A percentile compares a stretch with the other conserved stretches of the same genome.
Conservation (phyloP, 2,113 vertebrate species). For the Hippocampus abdominalis region DNA sequence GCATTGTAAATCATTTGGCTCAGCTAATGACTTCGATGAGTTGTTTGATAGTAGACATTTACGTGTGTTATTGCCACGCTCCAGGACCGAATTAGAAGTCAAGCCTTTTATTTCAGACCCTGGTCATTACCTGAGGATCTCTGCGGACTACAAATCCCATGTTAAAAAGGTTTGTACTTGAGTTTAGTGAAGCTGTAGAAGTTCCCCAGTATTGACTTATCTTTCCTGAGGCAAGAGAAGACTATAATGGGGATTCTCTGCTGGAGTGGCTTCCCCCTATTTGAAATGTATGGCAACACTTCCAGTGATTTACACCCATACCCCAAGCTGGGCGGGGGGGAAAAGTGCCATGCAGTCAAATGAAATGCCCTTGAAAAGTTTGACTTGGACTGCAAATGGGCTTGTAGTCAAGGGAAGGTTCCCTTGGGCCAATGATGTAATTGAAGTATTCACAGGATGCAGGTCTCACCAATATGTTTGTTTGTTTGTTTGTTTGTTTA, state of each 20-base stretch:
- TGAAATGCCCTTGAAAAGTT: slow-evolving; percentile 32
- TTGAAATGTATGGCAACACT: slow-evolving; percentile 23
- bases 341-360: slow-evolving; percentile 7
- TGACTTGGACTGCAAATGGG: slow-evolving; percentile 26
- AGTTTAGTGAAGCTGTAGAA: slow-evolving; percentile 15
- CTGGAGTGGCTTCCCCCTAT: background rate
- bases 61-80: slow-evolving; percentile 25
- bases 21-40: slow-evolving; percentile 31
- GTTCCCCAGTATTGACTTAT: slow-evolving; percentile 24
- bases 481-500: no score
- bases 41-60: slow-evolving; percentile 36
- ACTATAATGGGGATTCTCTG: slow-evolving; percentile 20
- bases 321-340: slow-evolving; percentile 4
- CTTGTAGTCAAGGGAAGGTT: slow-evolving; percentile 26
- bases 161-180: slow-evolving; percentile 9
- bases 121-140: slow-evolving; percentile 14
- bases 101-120: slow-evolving; percentile 13
- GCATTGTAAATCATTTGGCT: slow-evolving; percentile 48
- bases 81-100: slow-evolving; percentile 26
- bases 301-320: slow-evolving; percentile 17
- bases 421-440: slow-evolving; percentile 20
- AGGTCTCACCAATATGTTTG: slow-evolving; percentile 5
- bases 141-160: slow-evolving; percentile 7
- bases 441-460: slow-evolving; percentile 22
- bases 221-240: slow-evolving; percentile 21